Base-by-base conservation (phyloP, 2,797 vertebrate species). In the Chiropotes sagulatus region DNA sequence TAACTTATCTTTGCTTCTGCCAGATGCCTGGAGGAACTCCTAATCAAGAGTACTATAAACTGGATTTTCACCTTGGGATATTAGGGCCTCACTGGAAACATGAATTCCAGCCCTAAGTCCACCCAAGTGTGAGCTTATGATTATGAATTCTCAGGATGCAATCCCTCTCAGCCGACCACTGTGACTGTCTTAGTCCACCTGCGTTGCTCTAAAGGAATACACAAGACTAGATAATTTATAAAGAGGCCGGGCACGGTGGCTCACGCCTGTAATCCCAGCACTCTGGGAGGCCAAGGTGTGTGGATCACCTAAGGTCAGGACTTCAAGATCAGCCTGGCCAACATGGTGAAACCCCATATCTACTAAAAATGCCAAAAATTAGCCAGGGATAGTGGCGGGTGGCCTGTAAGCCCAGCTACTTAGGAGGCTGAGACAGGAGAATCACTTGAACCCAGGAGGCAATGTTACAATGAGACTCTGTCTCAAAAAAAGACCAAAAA, bases 221-320 rank as follows among this genome's bases (percentile, higher is more conserved):
- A 67, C n/a, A 33, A 67, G 3, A 67, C 17, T 67, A 15, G 64
- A 67, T n/a, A 67, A 67, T 67, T n/a, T n/a, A 67, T n/a, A 67
- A 67, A 67, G 7, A 54, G 52, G 20, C 20, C 0, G 3, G 52
- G 7, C 1, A 0, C 3, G 8, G 52, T 54, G 52, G 52, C 52
- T 54, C 52, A 54, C 1, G 2, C 20, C 52, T 54, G 52, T 54
- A 54, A 54, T 54, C 52, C 7, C 52, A 54, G 20, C 52, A 54
- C 20, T 54, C 22, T 54, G 52, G 52, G 52, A 54, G 52, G 7
- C 52, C 22, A 7, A 54, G 52, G 8, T 54, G 20, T 54, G 20
- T 22, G 52, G 52, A 54, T 54, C 52, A 54, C 52, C 7, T 54
- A 54, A 54, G 20, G 7, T 54, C 7, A 54, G 52, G 52, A 54